Evolutionary conservation across 1,140 invertebrate genomes (phyloP).

Genomic region (Apolygus lucorum): DNA sequence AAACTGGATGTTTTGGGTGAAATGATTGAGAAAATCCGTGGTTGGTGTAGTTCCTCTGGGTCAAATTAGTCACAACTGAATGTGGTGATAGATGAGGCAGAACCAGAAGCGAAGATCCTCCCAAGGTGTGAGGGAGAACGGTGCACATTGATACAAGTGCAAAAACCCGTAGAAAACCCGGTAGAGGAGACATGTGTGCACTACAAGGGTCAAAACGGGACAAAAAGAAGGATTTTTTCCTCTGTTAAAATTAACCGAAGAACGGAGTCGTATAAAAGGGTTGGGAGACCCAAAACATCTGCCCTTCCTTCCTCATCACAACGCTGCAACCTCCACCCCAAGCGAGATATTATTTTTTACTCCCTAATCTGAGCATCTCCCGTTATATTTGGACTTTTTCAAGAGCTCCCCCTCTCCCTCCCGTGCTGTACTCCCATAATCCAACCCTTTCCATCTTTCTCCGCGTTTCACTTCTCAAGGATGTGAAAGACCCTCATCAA

Average conservation of each 20-base stretch:
- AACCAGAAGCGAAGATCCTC: too few relatives aligned
- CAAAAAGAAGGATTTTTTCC: too few relatives aligned
- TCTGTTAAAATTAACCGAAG: too few relatives aligned
- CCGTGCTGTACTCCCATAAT: too few relatives aligned
- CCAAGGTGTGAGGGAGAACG: too few relatives aligned
- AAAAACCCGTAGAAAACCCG: background rate
- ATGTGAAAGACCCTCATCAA: background rate
- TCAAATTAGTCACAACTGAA: too few relatives aligned
- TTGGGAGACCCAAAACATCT: background rate
- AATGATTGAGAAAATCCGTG: too few relatives aligned
- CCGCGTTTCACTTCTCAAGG: too few relatives aligned
- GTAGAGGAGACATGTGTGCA: too few relatives aligned
- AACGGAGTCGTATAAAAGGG: background rate
- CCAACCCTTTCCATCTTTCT: background rate
- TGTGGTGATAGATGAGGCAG: too few relatives aligned
- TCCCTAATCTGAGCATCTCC: constrained; percentile 10
- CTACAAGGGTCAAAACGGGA: too few relatives aligned
- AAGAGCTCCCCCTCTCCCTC: constrained; percentile 2
- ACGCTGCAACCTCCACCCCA: background rate
- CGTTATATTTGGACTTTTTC: constrained; percentile 19
- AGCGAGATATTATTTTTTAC: background rate
- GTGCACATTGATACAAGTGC: background rate
- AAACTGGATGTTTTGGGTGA: too few relatives aligned
- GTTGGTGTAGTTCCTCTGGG: background rate
- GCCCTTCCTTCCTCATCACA: background rate